Evolutionary conservation across 2,797 vertebrate species (phyloP).

Genomic region (Capromys pilorides): DNA sequence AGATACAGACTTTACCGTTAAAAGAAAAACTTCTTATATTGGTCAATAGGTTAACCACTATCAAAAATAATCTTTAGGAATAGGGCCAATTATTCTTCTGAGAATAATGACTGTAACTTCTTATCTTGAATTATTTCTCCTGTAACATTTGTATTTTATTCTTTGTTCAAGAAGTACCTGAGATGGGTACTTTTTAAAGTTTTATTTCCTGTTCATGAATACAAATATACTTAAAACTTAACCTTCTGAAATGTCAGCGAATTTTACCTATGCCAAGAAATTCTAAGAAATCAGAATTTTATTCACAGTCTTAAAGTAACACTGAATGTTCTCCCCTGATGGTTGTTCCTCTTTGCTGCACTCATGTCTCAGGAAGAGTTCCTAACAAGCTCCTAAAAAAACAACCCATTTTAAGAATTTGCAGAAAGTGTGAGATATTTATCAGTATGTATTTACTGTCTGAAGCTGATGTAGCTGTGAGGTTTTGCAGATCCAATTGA

Average conservation of each 20-base stretch:
- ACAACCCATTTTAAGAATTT: constrained; percentile 91
- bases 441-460: constrained; percentile 98
- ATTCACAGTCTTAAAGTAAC: constrained; percentile 73
- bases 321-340: constrained; percentile 74
- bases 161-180: constrained; percentile 53
- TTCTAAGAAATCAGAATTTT: constrained; percentile 71
- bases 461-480: constrained; percentile 96
- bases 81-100: constrained; percentile 53
- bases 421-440: constrained; percentile 90
- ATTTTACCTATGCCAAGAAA: constrained; percentile 60
- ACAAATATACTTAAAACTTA: neutral
- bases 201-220: constrained; percentile 21
- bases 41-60: constrained; percentile 13
- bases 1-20: constrained; percentile 36
- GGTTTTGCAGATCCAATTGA: constrained; percentile 96
- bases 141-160: constrained; percentile 47
- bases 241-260: constrained; percentile 66
- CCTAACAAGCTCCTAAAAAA: constrained; percentile 85
- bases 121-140: constrained; percentile 52
- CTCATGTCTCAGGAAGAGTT: constrained; percentile 79
- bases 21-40: constrained; percentile 44
- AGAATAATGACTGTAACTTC: constrained; percentile 48
- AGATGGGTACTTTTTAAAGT: constrained; percentile 49
- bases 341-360: constrained; percentile 47
- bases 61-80: constrained; percentile 34